Evolutionary conservation across 2,797 vertebrate species (phyloP).

Genomic region (Ammospiza maritima): DNA sequence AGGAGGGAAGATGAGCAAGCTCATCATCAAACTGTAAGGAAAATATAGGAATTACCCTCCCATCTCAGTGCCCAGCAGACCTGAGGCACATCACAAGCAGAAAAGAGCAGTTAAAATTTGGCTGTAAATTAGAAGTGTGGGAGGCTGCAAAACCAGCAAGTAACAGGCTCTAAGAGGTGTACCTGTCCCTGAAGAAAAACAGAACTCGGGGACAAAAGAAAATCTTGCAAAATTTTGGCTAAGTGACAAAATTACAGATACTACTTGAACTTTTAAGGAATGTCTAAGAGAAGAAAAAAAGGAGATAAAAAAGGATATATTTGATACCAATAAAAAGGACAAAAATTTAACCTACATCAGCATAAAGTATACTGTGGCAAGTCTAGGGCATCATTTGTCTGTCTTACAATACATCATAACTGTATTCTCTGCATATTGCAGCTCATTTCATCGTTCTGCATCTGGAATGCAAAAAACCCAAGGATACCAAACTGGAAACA

Average conservation of each 20-base stretch:
- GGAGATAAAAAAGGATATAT: not conserved
- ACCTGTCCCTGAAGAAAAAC: not conserved
- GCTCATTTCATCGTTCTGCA: slow-evolving; percentile 4
- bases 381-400: not conserved
- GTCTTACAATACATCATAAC: not conserved
- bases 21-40: not conserved
- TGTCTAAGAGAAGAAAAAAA: not conserved
- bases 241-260: not conserved
- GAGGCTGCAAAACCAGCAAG: not conserved
- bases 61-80: slow-evolving; percentile 6
- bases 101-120: not conserved
- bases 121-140: not conserved
- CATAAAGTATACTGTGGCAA: not conserved
- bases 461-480: slow-evolving; percentile 28
- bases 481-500: not conserved
- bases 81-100: not conserved
- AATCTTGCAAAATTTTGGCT: not conserved
- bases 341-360: not conserved
- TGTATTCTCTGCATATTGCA: not conserved
- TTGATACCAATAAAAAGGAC: not conserved
- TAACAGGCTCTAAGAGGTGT: not conserved
- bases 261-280: not conserved
- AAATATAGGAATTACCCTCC: not conserved
- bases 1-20: not conserved
- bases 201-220: not conserved